These are phyloP conservation scores for Symphodus melops DNA, from an alignment of 2,113 vertebrate genomes.

Conservation along the genomic window DNA sequence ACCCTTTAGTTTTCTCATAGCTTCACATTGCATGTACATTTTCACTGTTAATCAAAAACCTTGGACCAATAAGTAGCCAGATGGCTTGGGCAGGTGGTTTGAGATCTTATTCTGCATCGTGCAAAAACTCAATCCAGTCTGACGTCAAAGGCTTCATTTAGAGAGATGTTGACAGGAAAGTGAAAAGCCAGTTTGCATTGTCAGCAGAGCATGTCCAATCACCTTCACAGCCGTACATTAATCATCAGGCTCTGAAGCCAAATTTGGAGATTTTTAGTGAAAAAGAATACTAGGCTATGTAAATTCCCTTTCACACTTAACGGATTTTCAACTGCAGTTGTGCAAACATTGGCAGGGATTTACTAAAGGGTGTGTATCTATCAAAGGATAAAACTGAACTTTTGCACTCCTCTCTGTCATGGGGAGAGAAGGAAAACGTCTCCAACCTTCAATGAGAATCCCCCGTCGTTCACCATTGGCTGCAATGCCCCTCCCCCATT, in stretches of 20 bases:
- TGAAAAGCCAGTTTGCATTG: constrained; percentile 31
- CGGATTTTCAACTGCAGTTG: constrained; percentile 41
- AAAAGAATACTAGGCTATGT: constrained; percentile 24
- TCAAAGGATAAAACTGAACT: constrained; percentile 50
- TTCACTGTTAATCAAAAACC: constrained; percentile 2
- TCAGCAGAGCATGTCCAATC: constrained; percentile 35
- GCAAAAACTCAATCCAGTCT: constrained; percentile 6
- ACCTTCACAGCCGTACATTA: constrained; percentile 10
- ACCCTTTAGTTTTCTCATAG: no score
- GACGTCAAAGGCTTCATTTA: constrained; percentile 33
- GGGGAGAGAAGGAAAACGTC: constrained; percentile 21
- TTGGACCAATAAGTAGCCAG: neutral
- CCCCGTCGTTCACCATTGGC: constrained; percentile 50
- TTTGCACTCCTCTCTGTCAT: constrained; percentile 46
- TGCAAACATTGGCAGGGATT: constrained; percentile 47
- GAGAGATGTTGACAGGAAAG: constrained; percentile 13
- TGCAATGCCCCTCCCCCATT: constrained; percentile 24
- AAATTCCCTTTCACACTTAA: constrained; percentile 40
- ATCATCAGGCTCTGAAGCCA: constrained; percentile 2
- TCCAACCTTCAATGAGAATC: constrained; percentile 40
- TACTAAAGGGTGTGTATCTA: constrained; percentile 31
- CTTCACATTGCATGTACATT: no score
- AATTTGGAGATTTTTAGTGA: constrained; percentile 4
- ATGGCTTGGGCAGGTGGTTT: constrained; percentile 24
- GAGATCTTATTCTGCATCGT: neutral